phyloP scores from a whole-genome alignment of 2,797 vertebrate species.

The Melanogrammus aeglefinus region DNA sequence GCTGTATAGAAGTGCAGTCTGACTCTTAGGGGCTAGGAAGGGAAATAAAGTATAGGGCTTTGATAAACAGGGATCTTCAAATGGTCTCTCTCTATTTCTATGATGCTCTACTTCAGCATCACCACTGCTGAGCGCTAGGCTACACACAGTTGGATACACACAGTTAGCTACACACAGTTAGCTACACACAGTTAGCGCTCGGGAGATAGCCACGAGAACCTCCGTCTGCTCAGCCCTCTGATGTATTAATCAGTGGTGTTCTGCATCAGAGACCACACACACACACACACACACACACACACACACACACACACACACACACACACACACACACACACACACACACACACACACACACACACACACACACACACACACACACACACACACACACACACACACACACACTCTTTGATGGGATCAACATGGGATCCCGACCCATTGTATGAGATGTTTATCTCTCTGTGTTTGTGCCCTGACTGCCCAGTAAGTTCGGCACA shows the following conservation, averaged over 20 bases:
- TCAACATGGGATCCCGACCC: not conserved
- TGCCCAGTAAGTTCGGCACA: not conserved
- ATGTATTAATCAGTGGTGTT: conserved; percentile 1
- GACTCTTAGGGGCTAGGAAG: not conserved
- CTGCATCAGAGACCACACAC: not conserved
- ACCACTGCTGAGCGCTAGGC: not conserved
- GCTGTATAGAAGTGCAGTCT: no score
- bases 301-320: no score
- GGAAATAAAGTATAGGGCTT: not conserved
- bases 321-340: no score
- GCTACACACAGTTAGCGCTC: not conserved
- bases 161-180: no score
- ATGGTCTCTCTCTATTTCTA: not conserved
- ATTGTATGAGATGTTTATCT: not conserved
- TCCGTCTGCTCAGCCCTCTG: not conserved
- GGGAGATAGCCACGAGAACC: not conserved
- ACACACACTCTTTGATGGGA: no score
- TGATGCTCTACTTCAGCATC: not conserved
- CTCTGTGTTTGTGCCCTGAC: not conserved
- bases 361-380: not conserved
- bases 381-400: no score
- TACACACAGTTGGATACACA: not conserved
- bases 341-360: not conserved
- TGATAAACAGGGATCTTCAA: not conserved
- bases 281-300: not conserved